These are phyloP conservation scores for Anhinga rufa DNA, from an alignment of 2,113 vertebrate genomes.

Conservation along the genomic window DNA sequence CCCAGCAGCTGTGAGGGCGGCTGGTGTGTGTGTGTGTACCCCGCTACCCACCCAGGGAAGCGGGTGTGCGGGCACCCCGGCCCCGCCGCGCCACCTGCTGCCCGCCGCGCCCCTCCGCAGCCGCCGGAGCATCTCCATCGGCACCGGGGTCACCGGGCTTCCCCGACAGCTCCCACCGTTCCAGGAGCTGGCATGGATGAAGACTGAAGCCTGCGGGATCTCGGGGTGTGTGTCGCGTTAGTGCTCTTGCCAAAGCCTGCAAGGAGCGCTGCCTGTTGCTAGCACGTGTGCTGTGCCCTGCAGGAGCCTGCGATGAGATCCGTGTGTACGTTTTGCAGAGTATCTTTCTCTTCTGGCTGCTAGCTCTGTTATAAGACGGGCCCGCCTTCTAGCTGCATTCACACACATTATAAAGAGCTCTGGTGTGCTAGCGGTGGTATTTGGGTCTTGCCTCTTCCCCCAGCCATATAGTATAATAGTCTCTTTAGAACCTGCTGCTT, in stretches of 20 bases:
- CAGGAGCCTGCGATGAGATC: background rate
- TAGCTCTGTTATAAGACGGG: background rate
- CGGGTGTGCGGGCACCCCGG: too few relatives aligned
- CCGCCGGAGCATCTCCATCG: too few relatives aligned
- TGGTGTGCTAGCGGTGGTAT: background rate
- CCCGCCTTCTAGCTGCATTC: background rate
- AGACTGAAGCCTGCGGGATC: background rate
- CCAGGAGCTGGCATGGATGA: background rate
- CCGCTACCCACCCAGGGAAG: too few relatives aligned
- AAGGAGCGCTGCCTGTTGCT: background rate
- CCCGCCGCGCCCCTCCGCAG: too few relatives aligned
- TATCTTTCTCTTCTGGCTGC: background rate
- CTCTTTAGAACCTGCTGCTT: conserved; percentile 27
- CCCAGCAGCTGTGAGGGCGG: background rate
- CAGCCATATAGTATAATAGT: background rate
- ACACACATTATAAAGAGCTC: background rate
- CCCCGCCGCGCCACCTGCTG: background rate
- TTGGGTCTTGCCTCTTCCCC: background rate
- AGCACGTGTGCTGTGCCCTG: background rate
- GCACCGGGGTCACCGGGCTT: background rate
- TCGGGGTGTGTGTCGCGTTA: fast-evolving
- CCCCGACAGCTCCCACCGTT: background rate
- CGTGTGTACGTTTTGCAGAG: background rate
- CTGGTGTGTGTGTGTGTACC: too few relatives aligned
- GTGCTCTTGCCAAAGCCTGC: background rate